phyloP scores from a whole-genome alignment of 2,113 vertebrate genomes.

The Grantiella picta region DNA sequence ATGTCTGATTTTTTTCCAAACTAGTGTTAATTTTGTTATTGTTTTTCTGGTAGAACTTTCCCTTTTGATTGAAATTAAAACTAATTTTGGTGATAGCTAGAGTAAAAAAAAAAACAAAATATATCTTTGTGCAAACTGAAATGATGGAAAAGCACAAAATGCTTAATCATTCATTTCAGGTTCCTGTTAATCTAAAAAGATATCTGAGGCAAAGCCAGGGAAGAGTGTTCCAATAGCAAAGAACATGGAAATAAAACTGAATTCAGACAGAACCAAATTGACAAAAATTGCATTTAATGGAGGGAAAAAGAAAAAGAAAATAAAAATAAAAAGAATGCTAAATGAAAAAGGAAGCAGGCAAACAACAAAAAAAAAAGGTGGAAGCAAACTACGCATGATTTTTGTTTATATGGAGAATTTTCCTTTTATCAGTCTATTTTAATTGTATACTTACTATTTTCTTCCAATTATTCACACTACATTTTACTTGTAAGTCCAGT shows the following conservation, averaged over 20 bases:
- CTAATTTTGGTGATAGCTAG: background rate
- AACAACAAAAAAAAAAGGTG: background rate
- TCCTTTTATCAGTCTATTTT: background rate
- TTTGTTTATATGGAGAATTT: background rate
- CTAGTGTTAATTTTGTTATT: background rate
- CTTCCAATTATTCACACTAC: background rate
- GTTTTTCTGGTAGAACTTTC: background rate
- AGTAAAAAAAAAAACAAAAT: background rate
- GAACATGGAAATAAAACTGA: background rate
- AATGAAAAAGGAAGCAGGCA: background rate
- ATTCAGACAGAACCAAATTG: background rate
- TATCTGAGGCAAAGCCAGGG: background rate
- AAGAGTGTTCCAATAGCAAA: background rate
- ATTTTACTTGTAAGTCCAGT: background rate
- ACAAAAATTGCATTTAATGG: background rate
- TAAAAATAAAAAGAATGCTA: accelerated
- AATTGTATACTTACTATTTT: background rate
- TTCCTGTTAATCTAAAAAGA: background rate
- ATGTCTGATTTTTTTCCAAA: background rate
- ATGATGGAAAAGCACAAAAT: background rate
- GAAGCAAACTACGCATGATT: background rate
- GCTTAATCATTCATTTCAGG: background rate
- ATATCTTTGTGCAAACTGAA: background rate
- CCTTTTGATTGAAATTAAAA: background rate
- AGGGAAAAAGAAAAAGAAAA: background rate